These are phyloP conservation scores for Porphyrio hochstetteri DNA, from an alignment of 2,113 vertebrate species.

Conservation along the genomic window DNA sequence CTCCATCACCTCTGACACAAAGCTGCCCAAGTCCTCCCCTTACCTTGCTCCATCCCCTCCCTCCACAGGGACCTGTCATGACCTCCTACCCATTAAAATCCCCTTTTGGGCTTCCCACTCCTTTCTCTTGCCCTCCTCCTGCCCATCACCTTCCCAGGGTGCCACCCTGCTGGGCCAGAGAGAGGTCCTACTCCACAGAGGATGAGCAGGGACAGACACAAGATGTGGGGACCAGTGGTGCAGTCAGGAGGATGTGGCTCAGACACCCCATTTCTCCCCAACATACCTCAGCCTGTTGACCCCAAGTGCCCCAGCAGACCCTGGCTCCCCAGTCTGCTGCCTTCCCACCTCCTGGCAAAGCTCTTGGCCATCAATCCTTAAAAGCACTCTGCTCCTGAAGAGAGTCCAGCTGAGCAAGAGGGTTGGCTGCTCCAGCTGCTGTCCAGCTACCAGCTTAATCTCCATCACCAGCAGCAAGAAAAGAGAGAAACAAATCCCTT, in stretches of 20 bases:
- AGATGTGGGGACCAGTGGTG: not conserved
- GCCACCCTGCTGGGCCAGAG: not conserved
- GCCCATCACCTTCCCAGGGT: not conserved
- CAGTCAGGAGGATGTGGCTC: not conserved
- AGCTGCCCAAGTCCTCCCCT: not conserved
- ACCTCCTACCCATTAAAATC: not conserved
- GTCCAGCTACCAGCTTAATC: not conserved
- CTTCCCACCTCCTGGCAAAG: rapidly evolving
- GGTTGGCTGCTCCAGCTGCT: not conserved
- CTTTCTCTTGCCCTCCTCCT: not conserved
- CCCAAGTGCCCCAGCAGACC: not conserved
- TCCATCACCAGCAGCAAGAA: not conserved
- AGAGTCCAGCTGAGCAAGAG: not conserved
- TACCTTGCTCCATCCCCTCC: not conserved
- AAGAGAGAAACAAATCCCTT: not conserved
- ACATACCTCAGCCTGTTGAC: not conserved
- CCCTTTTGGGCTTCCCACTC: not conserved
- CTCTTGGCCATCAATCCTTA: not conserved
- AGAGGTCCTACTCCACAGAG: not conserved
- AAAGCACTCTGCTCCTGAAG: not conserved
- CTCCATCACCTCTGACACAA: not conserved
- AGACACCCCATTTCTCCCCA: not conserved
- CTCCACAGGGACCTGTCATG: not conserved
- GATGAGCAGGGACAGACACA: not conserved
- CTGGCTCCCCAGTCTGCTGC: not conserved